phyloP scores from a whole-genome alignment of 1,140 invertebrate species.

The Samia ricini region DNA sequence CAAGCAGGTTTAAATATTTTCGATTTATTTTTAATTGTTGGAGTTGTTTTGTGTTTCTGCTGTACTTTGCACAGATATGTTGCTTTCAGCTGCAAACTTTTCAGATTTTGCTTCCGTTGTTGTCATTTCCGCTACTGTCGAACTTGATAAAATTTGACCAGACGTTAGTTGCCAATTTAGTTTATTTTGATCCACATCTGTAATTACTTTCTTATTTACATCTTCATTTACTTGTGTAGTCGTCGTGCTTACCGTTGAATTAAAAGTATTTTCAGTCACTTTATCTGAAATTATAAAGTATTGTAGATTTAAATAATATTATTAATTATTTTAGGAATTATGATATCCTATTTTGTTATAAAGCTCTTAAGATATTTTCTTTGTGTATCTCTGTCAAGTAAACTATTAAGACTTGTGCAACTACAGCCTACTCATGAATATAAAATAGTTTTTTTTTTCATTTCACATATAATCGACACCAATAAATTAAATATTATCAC shows the following conservation, averaged over 20 bases:
- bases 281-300: slow-evolving; percentile 47
- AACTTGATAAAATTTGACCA: slow-evolving; percentile 20
- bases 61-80: slow-evolving; percentile 56
- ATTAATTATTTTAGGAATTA: too few species aligned
- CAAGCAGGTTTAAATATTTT: slow-evolving; percentile 34
- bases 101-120: slow-evolving; percentile 46
- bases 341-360: too few species aligned
- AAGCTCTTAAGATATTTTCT: too few species aligned
- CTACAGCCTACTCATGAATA: too few species aligned
- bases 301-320: not conserved
- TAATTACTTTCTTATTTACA: slow-evolving; percentile 43
- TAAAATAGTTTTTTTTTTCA: not conserved
- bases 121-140: slow-evolving; percentile 22
- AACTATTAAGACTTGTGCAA: too few species aligned
- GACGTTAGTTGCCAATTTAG: slow-evolving; percentile 47
- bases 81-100: slow-evolving; percentile 56
- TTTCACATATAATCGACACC: not conserved
- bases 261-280: slow-evolving; percentile 31
- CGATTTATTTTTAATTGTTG: not conserved
- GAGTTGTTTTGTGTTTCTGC: slow-evolving; percentile 29
- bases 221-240: slow-evolving; percentile 33
- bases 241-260: slow-evolving; percentile 23
- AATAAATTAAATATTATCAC: not conserved
- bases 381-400: too few species aligned
- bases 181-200: slow-evolving; percentile 53